Conservation (phyloP, 2,113 vertebrate species). For the Hemibagrus wyckioides region DNA sequence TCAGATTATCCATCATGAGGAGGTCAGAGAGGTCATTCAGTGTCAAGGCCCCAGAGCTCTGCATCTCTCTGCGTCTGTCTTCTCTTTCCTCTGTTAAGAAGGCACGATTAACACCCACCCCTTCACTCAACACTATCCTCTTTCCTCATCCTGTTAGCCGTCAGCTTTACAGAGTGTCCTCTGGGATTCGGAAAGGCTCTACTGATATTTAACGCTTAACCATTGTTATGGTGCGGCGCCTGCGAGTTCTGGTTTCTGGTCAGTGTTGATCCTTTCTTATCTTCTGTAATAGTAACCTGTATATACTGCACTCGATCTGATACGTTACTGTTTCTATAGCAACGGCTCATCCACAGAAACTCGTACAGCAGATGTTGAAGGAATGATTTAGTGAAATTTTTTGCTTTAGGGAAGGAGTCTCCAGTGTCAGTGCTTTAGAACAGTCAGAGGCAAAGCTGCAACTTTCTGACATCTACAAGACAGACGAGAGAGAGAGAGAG, state of each 20-base stretch:
- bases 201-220: too few species aligned
- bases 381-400: not conserved
- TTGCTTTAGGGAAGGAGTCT: not conserved
- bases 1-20: constrained; percentile 27
- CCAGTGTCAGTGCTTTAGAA: not conserved
- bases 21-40: constrained; percentile 29
- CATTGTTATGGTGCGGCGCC: not conserved
- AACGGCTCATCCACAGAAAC: not conserved
- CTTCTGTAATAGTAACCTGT: not conserved
- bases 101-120: constrained; percentile 29
- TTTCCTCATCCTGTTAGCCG: constrained; percentile 14
- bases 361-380: not conserved
- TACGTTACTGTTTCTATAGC: not conserved
- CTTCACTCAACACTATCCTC: constrained; percentile 26
- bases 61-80: constrained; percentile 10
- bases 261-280: not conserved
- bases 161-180: not conserved
- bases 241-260: not conserved
- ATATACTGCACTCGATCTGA: not conserved
- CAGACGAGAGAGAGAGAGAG: not conserved
- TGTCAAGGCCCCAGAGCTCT: constrained; percentile 37
- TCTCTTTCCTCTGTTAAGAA: constrained; percentile 9
- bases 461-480: not conserved
- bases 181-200: not conserved
- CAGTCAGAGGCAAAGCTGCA: not conserved